Base-by-base conservation (phyloP, 2,888 invertebrate species). In the Polydrusus tereticollis region DNA sequence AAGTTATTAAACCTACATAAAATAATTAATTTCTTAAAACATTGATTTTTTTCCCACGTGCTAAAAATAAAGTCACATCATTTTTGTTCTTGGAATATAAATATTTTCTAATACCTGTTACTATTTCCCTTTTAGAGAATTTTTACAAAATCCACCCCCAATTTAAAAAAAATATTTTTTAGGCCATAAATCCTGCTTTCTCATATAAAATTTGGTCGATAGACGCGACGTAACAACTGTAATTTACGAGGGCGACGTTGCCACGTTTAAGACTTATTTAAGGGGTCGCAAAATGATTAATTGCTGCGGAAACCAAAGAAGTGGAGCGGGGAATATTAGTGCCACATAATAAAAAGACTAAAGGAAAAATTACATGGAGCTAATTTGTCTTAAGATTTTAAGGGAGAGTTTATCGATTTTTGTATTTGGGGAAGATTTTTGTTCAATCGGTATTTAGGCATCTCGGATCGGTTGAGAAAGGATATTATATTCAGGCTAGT, bases 271-370 rank as follows among this genome's bases (percentile, higher is more conserved):
- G 12, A 47, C 47, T 47, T 55, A 55, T 55, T 29, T 16, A 55
- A 55, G 52, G 52, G 52, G 52, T 55, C 52, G 52, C 52, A 55
- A 18, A 55, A 55, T 55, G 29, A 55, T 55, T 55, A 55, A 55
- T 55, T 55, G 29, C 29, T 55, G 52, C 52, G 52, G 52, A 29
- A 55, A 55, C 14, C 29, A 55, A 55, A 55, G 29, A 55, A 55
- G 52, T 29, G 16, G 52, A 55, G 52, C 52, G 52, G 29, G 18
- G 29, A 55, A 55, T 52, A 55, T 55, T 29, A 55, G 29, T 26
- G 14, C 18, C 16, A 29, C 29, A 47, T 47, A 47, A 47, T 47
- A 10, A 47, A 55, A 55, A 29, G 29, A 29, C 26, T 29, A 29
- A 26, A 29, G 16, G 52, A 55, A 29, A 55, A 29, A 55, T 55